Percentiles rank a stretch among this genome's conserved stretches.
phyloP scores from a whole-genome alignment of 1,140 invertebrate species.

The Caerostris extrusa region DNA sequence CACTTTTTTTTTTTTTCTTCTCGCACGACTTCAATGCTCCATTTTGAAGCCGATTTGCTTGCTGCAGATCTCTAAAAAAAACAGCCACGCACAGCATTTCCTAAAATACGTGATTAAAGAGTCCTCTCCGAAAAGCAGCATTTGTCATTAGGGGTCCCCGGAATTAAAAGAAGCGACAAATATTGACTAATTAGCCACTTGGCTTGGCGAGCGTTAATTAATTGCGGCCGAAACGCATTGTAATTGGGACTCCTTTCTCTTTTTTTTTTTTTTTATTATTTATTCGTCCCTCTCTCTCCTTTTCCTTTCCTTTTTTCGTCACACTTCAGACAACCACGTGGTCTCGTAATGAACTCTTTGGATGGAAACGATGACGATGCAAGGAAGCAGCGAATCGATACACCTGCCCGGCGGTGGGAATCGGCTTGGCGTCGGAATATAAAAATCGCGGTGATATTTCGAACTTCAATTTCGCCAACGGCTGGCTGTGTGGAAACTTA shows the following conservation, averaged over 20 bases:
- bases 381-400: neutral
- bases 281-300: no score
- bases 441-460: conserved; percentile 22
- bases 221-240: conserved; percentile 45
- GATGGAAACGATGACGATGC: conserved; percentile 47
- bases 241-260: no score
- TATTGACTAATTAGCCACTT: conserved; percentile 75
- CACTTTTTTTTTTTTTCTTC: no score
- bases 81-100: neutral
- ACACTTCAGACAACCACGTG: conserved; percentile 44
- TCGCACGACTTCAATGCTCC: no score
- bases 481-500: neutral
- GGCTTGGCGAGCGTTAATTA: conserved; percentile 67
- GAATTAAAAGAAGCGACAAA: conserved; percentile 72
- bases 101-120: conserved; percentile 71
- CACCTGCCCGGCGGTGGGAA: neutral
- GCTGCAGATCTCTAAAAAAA: no score
- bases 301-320: neutral
- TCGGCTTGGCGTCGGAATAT: neutral
- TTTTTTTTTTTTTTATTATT: neutral
- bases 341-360: conserved; percentile 40
- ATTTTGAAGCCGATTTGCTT: no score
- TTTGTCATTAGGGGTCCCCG: conserved; percentile 47
- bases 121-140: neutral
- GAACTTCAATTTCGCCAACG: conserved; percentile 9